Conservation (phyloP, 2,888 invertebrate genomes). For the Sympetrum striolatum region DNA sequence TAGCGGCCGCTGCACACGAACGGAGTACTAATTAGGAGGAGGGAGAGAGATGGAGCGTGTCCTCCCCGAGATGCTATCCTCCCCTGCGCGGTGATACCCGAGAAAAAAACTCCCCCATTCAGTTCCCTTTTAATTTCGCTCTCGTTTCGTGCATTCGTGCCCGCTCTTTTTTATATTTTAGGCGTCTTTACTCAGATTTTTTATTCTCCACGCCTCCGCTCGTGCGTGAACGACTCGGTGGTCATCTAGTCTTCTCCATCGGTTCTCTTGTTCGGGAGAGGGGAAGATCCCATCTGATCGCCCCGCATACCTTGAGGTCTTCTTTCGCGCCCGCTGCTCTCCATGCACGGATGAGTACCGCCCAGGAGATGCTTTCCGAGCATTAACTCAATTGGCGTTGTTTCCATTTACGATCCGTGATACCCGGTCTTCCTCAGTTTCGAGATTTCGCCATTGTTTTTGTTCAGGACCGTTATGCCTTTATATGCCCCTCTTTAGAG, state of each 20-base stretch:
- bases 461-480: too few species aligned
- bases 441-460: too few species aligned
- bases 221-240: background rate
- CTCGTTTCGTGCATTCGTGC: background rate
- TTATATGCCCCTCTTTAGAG: too few species aligned
- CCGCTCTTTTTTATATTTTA: background rate
- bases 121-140: background rate
- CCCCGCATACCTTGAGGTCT: background rate
- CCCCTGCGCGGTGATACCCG: background rate
- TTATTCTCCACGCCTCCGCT: background rate
- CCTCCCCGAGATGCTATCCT: background rate
- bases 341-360: background rate
- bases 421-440: background rate
- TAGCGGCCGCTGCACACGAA: background rate
- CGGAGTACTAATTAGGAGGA: constrained; percentile 20
- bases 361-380: background rate
- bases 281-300: background rate
- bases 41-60: background rate
- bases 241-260: background rate
- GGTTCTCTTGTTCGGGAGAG: background rate
- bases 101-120: background rate
- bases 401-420: background rate
- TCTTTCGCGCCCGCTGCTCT: background rate
- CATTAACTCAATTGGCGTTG: background rate
- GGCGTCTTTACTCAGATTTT: background rate